These are phyloP conservation scores for Hypselothyrea guttata DNA, from an alignment of 2,888 invertebrate species.

Conservation along the genomic window DNA sequence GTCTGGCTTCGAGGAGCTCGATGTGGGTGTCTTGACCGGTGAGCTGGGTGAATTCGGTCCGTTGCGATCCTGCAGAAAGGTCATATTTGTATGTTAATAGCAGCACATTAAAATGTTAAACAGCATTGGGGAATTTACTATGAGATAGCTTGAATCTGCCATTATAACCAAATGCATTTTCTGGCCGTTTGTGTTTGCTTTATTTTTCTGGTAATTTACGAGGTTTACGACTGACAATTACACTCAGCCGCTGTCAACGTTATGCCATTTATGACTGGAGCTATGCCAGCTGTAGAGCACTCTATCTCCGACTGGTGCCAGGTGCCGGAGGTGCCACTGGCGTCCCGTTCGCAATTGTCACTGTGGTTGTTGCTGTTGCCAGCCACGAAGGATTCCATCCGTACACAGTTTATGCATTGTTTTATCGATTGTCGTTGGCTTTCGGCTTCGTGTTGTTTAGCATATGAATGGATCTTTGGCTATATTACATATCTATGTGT, in stretches of 20 bases:
- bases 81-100: constrained; percentile 1
- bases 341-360: constrained; percentile 18
- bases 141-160: constrained; percentile 68
- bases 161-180: constrained; percentile 78
- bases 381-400: constrained; percentile 65
- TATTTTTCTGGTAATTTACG: constrained; percentile 12
- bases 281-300: constrained; percentile 36
- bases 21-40: constrained; percentile 87
- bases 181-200: constrained; percentile 3
- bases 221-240: constrained; percentile 46
- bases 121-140: constrained; percentile 56
- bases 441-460: constrained; percentile 55
- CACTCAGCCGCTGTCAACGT: constrained; percentile 62
- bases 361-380: constrained; percentile 37
- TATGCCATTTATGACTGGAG: constrained; percentile 63
- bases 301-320: constrained; percentile 17
- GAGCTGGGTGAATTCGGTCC: constrained; percentile 86
- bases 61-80: constrained; percentile 85
- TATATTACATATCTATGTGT: background rate
- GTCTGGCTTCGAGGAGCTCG: constrained; percentile 81
- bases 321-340: constrained; percentile 16
- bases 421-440: constrained; percentile 79
- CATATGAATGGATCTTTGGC: constrained; percentile 33
- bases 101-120: background rate
- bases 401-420: constrained; percentile 72